Percentiles rank a stretch among this genome's conserved stretches.
Evolutionary conservation across 2,113 vertebrate species (phyloP).

Genomic region (Lasiurus cinereus): DNA sequence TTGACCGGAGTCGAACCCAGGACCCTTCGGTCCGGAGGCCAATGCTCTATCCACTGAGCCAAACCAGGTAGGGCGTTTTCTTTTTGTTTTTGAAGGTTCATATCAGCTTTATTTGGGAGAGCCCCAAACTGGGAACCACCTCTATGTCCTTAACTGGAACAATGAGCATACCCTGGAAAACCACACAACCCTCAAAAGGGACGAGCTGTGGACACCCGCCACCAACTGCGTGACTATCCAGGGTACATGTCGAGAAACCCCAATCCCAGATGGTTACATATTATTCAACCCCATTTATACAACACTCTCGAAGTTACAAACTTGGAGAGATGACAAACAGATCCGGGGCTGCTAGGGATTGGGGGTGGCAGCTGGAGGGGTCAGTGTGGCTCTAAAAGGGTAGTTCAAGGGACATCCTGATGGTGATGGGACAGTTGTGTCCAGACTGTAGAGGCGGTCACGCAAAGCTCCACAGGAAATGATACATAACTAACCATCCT

Average conservation of each 20-base stretch:
- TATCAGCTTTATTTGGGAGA: constrained; percentile 77
- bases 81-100: not conserved
- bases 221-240: not conserved
- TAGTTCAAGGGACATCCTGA: not conserved
- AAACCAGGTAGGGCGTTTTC: too few species aligned
- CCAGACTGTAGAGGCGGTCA: not conserved
- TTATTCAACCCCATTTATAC: not conserved
- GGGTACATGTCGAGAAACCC: not conserved
- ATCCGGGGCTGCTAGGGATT: not conserved
- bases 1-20: too few species aligned
- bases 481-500: not conserved
- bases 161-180: not conserved
- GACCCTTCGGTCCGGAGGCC: too few species aligned
- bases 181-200: not conserved
- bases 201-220: rapidly evolving
- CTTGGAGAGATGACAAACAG: not conserved
- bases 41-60: too few species aligned
- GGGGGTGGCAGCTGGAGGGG: not conserved
- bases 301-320: constrained; percentile 17
- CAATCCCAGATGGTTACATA: not conserved
- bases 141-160: not conserved
- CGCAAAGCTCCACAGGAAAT: not conserved
- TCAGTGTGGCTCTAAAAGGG: not conserved
- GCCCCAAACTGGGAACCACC: constrained; percentile 17
- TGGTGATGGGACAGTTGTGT: not conserved